These are phyloP conservation scores for Leucosticte australis DNA, from an alignment of 2,113 vertebrate genomes.

Conservation along the genomic window DNA sequence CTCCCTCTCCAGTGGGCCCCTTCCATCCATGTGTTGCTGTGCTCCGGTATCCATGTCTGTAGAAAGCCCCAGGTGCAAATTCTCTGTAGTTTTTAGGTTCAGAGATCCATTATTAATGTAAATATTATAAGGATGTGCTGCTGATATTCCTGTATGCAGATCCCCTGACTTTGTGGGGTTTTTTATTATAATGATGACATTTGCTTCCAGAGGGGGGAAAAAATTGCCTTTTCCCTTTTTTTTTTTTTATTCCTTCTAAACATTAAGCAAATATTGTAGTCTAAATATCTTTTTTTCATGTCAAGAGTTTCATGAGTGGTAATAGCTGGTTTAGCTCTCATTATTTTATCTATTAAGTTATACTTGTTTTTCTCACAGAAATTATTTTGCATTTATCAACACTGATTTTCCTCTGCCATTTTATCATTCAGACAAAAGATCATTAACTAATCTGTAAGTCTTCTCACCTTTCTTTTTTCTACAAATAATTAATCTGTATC, in stretches of 20 bases:
- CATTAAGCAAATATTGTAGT: background rate
- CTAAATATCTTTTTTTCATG: background rate
- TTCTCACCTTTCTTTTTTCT: background rate
- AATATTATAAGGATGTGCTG: background rate
- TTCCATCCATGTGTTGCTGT: background rate
- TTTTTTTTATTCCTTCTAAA: background rate
- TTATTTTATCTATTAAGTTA: background rate
- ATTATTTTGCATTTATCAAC: background rate
- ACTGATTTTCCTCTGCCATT: background rate
- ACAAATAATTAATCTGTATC: background rate
- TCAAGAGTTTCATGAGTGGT: background rate
- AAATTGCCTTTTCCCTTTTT: background rate
- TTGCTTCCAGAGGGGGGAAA: rapidly evolving
- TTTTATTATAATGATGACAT: background rate
- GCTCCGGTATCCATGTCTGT: background rate
- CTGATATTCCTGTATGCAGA: background rate
- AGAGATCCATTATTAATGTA: background rate
- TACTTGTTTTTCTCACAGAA: background rate
- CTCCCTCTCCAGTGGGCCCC: background rate
- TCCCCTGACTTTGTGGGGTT: background rate
- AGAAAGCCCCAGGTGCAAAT: background rate
- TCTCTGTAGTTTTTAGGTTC: background rate
- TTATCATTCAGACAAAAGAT: background rate
- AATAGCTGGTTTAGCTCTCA: background rate
- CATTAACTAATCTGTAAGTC: background rate